Evolutionary conservation across 2,797 vertebrate species (phyloP), one percentile per base, ranked within the genome.

Genomic region (Discoglossus pictus): DNA sequence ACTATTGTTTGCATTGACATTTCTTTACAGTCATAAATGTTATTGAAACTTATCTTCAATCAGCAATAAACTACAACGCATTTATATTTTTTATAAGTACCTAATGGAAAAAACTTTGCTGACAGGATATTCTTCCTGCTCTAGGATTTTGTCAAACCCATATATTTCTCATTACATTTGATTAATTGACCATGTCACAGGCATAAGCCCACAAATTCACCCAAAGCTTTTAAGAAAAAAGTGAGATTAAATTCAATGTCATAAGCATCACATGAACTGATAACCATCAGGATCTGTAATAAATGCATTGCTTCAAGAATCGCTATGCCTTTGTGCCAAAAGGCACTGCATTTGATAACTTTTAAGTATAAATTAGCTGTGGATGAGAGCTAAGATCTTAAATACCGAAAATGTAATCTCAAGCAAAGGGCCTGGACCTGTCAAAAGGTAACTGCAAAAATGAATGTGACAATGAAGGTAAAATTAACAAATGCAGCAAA

Each of bases 151-250:
- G 44, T 71, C 53, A 64, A 71, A 63, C 59, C 36, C 68, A 64
- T 71, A 58, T 71, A 58, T 71, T 64, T 65, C 61, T 64, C 68
- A 64, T 71, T 71, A 71, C 68, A 64, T 71, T 71, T 71, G 68
- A 71, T 71, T 64, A 71, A 71, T 64, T 71, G 68, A 71, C 61
- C 61, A 53, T 71, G 68, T 71, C 68, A 71, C 53, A 59, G 44
- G 61, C 53, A 65, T 71, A 65, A 59, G 59, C 64, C 51, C 59
- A 46, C 61, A 59, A 71, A 47, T 71, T 64, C 61, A 64, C 61
- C 68, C 68, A 44, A 71, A 52, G 61, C 53, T 59, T 64, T 64
- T 36, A 44, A 58, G 43, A 25, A 56, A 63, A 52, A 71, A 58
- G 27, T n/a, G 52, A 46, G 46, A 65, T 65, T 58, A 71, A 64